phyloP scores from a whole-genome alignment of 2,113 vertebrate species.

The Ondatra zibethicus region DNA sequence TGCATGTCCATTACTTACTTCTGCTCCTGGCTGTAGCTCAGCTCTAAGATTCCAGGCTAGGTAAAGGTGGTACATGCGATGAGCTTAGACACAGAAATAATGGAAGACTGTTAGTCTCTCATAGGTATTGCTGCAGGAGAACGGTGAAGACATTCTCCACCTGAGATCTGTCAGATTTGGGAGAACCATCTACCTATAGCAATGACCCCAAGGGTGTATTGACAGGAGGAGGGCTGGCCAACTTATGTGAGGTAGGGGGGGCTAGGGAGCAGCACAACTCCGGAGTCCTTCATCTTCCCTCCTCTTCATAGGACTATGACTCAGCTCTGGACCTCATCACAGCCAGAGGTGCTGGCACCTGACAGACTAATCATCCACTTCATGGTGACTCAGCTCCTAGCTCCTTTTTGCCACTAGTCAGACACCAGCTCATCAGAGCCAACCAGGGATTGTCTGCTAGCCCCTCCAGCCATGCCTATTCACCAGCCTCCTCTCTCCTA shows the following conservation, averaged over 20 bases:
- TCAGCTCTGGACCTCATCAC: slow-evolving; percentile 23
- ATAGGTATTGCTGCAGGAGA: background rate
- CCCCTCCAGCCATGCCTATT: slow-evolving; percentile 81
- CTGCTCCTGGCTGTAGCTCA: background rate
- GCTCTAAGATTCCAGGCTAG: background rate
- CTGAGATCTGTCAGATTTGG: background rate
- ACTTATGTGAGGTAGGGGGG: background rate
- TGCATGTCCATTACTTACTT: background rate
- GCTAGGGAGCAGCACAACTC: background rate
- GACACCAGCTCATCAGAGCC: slow-evolving; percentile 59
- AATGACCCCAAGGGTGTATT: background rate
- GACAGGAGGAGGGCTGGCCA: fast-evolving
- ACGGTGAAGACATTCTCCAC: too few relatives aligned
- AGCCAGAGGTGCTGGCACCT: slow-evolving; percentile 5
- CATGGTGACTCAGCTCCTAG: slow-evolving; percentile 55
- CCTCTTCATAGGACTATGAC: slow-evolving; percentile 29
- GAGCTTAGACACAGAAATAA: background rate
- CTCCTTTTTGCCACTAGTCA: background rate
- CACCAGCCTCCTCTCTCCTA: slow-evolving; percentile 69
- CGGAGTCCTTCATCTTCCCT: background rate
- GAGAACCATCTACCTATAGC: background rate
- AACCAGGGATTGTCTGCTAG: slow-evolving; percentile 76
- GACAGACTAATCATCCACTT: slow-evolving; percentile 71
- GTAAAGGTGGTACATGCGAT: background rate
- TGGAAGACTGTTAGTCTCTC: background rate